Evolutionary conservation across 2,797 vertebrate genomes (phyloP), one percentile per base, ranked within the genome.

Genomic region (Nyctibius grandis): DNA sequence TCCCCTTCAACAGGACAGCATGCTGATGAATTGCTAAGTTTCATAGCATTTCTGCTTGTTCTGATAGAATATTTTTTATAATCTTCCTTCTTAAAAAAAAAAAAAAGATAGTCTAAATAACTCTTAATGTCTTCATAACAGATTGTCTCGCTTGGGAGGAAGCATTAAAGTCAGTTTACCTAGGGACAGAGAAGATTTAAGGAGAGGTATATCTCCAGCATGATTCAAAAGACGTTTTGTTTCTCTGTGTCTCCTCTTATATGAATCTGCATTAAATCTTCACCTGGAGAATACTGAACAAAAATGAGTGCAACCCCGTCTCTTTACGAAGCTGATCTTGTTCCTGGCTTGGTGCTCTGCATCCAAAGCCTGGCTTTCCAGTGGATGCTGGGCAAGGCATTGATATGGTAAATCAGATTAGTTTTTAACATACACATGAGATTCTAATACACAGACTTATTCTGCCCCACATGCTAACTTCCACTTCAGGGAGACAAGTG

Each of bases 281-380:
- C 48, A 45, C 29, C 26, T 38, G 29, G 33, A 84, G 88, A 88
- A 86, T 3, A 2, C 8, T 68, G 45, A 81, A 72, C 16, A 81
- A 54, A 60, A 74, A 77, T 19, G 31, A 45, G 10, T 70, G 36
- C 20, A 67, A 23, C 3, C 6, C 4, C 0, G 0, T 31, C 15
- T 23, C 36, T 48, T 77, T 59, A 36, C 38, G 40, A 60, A 83
- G 22, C 21, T 34, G 34, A 42, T 68, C 28, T 51, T 42, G 5
- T 11, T 79, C n/a, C 28, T 50, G 38, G 3, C 15, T 90, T 68
- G 48, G 14, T 80, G 40, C 15, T 83, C 68, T 84, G 21, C 12
- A 57, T 69, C 23, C 9, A 73, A 70, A 65, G 11, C 13, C 76
- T 56, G 31, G 45, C 15, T 68, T 90, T 67, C 40, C 23, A 73